phyloP scores from a whole-genome alignment of 2,797 vertebrate species.

The Trematomus bernacchii region DNA sequence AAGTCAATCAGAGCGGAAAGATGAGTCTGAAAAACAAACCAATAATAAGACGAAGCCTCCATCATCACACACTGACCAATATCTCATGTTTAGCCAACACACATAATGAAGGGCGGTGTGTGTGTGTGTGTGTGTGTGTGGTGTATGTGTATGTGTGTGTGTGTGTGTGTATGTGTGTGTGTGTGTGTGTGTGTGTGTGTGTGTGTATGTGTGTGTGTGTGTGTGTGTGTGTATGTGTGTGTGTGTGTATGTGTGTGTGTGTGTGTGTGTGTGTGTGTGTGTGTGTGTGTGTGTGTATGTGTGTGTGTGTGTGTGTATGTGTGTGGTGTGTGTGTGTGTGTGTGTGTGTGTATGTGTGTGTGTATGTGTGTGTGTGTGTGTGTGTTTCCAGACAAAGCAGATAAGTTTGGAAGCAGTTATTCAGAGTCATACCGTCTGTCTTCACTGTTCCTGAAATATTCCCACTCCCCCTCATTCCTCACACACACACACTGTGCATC shows the following conservation, averaged over 20 bases:
- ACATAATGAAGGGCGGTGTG: conserved; percentile 6
- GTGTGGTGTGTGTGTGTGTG: too few relatives aligned
- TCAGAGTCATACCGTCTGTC: conserved; percentile 50
- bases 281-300: too few relatives aligned
- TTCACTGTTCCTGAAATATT: conserved; percentile 49
- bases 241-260: too few relatives aligned
- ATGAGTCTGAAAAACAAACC: neutral
- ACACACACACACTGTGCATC: conserved; percentile 20
- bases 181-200: too few relatives aligned
- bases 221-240: too few relatives aligned
- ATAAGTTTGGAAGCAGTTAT: conserved; percentile 43
- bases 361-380: too few relatives aligned
- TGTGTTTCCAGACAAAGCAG: conserved; percentile 2
- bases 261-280: too few relatives aligned
- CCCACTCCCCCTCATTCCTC: conserved; percentile 11
- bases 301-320: conserved; percentile 15
- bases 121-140: too few relatives aligned
- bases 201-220: conserved; percentile 9
- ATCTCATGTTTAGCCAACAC: conserved; percentile 49
- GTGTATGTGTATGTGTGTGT: too few relatives aligned
- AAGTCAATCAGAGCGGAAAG: conserved; percentile 7
- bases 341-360: too few relatives aligned
- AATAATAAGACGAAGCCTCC: neutral
- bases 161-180: too few relatives aligned
- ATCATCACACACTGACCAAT: conserved; percentile 1